These are phyloP conservation scores for Microcebus jonahi DNA, from an alignment of 2,113 vertebrate genomes.

Conservation along the genomic window DNA sequence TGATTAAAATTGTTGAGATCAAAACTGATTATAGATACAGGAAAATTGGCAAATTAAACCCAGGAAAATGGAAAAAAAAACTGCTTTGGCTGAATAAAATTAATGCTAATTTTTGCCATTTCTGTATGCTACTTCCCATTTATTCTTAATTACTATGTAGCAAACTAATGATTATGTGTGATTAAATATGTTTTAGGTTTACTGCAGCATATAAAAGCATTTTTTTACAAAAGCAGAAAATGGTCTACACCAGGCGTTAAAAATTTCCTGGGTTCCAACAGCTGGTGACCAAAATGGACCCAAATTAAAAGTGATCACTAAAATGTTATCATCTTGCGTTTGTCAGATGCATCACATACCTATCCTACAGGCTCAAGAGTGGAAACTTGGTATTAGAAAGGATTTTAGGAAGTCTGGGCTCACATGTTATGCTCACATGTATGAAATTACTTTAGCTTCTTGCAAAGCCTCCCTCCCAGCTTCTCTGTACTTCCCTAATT, in stretches of 20 bases:
- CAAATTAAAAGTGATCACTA: not conserved
- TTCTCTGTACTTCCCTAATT: not conserved
- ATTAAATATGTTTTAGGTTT: constrained; percentile 23
- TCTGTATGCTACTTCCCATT: not conserved
- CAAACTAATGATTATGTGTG: constrained; percentile 41
- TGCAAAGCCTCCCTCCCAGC: not conserved
- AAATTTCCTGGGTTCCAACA: not conserved
- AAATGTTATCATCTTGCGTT: not conserved
- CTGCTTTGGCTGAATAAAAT: not conserved
- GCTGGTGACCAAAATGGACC: not conserved
- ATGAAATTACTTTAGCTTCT: not conserved
- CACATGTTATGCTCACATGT: not conserved
- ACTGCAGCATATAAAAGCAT: not conserved
- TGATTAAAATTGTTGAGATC: not conserved
- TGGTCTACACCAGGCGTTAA: not conserved
- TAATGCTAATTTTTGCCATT: constrained; percentile 31
- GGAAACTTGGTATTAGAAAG: not conserved
- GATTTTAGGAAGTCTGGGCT: not conserved
- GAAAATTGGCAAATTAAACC: not conserved
- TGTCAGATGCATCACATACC: not conserved
- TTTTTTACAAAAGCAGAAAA: not conserved
- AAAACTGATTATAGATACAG: not conserved
- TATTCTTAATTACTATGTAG: constrained; percentile 11
- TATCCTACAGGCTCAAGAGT: not conserved
- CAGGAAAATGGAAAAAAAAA: not conserved